These are phyloP conservation scores for Beroe ovata DNA, from an alignment of 37 sponge, comb jelly and placozoan genomes.

Conservation along the genomic window DNA sequence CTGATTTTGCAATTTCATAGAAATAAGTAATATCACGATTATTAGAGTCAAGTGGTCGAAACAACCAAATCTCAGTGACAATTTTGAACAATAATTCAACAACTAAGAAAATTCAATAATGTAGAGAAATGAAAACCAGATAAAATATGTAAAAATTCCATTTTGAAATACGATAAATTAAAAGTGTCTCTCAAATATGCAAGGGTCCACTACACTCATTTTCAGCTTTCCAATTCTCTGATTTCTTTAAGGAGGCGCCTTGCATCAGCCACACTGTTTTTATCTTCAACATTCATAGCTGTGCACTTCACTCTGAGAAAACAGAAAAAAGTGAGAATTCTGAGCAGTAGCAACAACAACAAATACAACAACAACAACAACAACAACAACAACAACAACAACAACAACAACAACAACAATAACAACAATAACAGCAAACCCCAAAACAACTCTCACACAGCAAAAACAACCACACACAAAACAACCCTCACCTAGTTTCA, in stretches of 20 bases:
- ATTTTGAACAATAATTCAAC: neutral
- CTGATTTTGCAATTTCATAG: no score
- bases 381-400: neutral
- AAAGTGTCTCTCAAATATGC: neutral
- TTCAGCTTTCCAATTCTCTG: constrained; percentile 9
- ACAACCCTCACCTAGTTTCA: constrained; percentile 1
- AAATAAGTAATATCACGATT: no score
- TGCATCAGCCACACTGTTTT: neutral
- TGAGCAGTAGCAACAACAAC: no score
- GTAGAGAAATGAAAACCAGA: neutral
- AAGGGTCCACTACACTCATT: neutral
- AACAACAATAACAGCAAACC: neutral
- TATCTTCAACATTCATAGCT: neutral
- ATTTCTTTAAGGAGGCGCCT: neutral
- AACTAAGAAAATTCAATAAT: neutral
- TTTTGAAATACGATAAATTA: neutral
- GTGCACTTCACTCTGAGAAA: constrained; percentile 32
- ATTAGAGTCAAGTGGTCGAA: no score
- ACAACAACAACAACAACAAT: neutral
- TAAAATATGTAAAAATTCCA: neutral
- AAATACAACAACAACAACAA: no score
- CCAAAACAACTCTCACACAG: neutral
- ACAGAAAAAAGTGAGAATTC: neutral
- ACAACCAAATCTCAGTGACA: no score
- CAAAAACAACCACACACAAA: neutral